A percentile compares a stretch with the other conserved stretches of the same genome.
These are phyloP conservation scores for Zosterops hypoxanthus DNA, from an alignment of 2,113 vertebrate genomes.

Conservation along the genomic window DNA sequence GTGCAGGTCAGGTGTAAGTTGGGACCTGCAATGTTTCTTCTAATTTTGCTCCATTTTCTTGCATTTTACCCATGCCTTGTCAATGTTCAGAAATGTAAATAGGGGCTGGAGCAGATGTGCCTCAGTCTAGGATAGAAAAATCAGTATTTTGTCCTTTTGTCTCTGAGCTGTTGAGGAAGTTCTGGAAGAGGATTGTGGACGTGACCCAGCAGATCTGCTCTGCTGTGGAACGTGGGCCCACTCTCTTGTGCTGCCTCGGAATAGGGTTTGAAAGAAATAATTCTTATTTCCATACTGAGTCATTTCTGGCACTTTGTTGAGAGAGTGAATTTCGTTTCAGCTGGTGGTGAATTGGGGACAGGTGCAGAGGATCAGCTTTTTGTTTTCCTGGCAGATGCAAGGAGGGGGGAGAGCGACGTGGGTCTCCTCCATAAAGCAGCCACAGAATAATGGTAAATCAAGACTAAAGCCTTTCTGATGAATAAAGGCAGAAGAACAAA, in stretches of 20 bases:
- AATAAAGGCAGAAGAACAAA: not conserved
- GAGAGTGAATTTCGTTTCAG: not conserved
- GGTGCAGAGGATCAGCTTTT: constrained; percentile 38
- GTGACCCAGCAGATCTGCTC: not conserved
- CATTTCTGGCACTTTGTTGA: constrained; percentile 30
- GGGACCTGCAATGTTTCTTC: not conserved
- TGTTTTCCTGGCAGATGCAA: constrained; percentile 32
- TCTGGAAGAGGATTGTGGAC: not conserved
- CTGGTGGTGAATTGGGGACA: constrained; percentile 34
- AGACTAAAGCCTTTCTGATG: not conserved
- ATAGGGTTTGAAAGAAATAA: not conserved
- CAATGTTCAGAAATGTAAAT: not conserved
- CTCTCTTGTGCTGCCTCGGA: not conserved
- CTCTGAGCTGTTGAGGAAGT: not conserved
- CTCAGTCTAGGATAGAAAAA: not conserved
- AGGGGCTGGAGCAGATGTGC: not conserved
- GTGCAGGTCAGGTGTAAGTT: not conserved
- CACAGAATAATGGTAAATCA: constrained; percentile 28
- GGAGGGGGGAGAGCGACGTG: not conserved
- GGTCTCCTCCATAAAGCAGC: not conserved
- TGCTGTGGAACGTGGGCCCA: fast-evolving
- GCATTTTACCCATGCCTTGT: not conserved
- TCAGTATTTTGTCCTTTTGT: constrained; percentile 7
- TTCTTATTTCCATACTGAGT: constrained; percentile 51
- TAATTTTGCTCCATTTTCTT: not conserved